Evolutionary conservation across 2,888 invertebrate species (phyloP), one percentile per base, ranked within the genome.

Genomic region (Ariolimax columbianus): DNA sequence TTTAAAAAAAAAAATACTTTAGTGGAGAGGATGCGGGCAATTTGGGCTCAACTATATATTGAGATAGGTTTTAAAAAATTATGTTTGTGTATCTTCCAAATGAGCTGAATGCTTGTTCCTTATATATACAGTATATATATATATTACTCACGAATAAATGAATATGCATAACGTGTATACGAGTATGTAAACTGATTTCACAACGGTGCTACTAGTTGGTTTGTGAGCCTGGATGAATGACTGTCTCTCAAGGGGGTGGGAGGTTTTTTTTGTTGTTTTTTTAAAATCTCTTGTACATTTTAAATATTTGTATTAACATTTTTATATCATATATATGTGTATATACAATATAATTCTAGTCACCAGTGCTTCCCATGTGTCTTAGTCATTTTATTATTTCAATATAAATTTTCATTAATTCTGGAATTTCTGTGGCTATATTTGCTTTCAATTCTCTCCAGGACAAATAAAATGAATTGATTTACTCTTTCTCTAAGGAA

Each of bases 161-260:
- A 14, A 4, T 75, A 51, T 51, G 26, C 19, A 26, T 68, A 3
- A 38, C 30, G 9, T 38, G 73, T 73, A 82, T n/a, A 30, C n/a
- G n/a, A n/a, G n/a, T n/a, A n/a, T 33, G 55, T 68, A 59, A 81
- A 68, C 85, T 85, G 85, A 81, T 85, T 85, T 85, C 85, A 81
- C 51, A 77, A 81, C 77, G 85, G 85, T 85, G 85, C 85, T 75
- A 75, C 3, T 19, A 17, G 14, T 66, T 66, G 1, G 6, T 9
- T 66, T 43, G n/a, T 23, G 9, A 9, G 26, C 14, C 51, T 75
- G 75, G 23, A 19, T 51, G 51, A 75, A 51, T 17, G 47, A 33
- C 33, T 36, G 33, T 66, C 17, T 33, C 14, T n/a, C n/a, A n/a
- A n/a, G n/a, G n/a, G n/a, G n/a, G n/a, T n/a, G n/a, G n/a, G n/a